These are phyloP conservation scores for Limulus polyphemus DNA, from an alignment of 2,888 invertebrate genomes.

Conservation along the genomic window DNA sequence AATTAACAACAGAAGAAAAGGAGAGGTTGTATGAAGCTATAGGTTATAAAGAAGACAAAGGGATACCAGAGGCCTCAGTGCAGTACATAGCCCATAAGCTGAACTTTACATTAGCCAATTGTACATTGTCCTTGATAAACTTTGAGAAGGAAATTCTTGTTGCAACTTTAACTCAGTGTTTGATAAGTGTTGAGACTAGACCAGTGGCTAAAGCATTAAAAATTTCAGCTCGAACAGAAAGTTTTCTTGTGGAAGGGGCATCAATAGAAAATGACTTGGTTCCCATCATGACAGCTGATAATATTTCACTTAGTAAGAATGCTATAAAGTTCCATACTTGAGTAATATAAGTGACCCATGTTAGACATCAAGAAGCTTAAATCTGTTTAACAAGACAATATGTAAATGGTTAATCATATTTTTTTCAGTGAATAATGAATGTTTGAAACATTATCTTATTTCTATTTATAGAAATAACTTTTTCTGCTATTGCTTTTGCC, in stretches of 20 bases:
- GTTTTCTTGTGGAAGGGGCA: slow-evolving; percentile 59
- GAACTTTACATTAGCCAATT: slow-evolving; percentile 57
- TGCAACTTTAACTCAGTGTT: slow-evolving; percentile 56
- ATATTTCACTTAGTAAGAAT: slow-evolving; percentile 39
- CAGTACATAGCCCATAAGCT: slow-evolving; percentile 46
- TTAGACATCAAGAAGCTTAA: too few relatives aligned
- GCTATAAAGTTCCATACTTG: slow-evolving; percentile 5
- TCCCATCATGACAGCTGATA: slow-evolving; percentile 53
- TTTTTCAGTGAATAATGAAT: neutral
- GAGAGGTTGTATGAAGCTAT: slow-evolving; percentile 49
- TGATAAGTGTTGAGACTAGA: slow-evolving; percentile 53
- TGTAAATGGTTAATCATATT: too few relatives aligned
- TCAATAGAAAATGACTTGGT: slow-evolving; percentile 58
- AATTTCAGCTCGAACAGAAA: slow-evolving; percentile 56
- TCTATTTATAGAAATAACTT: too few relatives aligned
- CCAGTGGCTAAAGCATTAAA: slow-evolving; percentile 55
- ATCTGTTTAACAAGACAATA: too few relatives aligned
- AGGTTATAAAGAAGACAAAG: slow-evolving; percentile 45
- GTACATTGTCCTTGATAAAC: slow-evolving; percentile 53
- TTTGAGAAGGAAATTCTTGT: slow-evolving; percentile 56
- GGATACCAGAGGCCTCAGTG: slow-evolving; percentile 24
- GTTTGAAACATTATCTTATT: neutral
- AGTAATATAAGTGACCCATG: too few relatives aligned
- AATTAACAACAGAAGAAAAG: slow-evolving; percentile 51
- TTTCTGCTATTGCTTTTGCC: neutral